phyloP scores from a whole-genome alignment of 2,113 vertebrate genomes.

The Gymnogyps californianus region DNA sequence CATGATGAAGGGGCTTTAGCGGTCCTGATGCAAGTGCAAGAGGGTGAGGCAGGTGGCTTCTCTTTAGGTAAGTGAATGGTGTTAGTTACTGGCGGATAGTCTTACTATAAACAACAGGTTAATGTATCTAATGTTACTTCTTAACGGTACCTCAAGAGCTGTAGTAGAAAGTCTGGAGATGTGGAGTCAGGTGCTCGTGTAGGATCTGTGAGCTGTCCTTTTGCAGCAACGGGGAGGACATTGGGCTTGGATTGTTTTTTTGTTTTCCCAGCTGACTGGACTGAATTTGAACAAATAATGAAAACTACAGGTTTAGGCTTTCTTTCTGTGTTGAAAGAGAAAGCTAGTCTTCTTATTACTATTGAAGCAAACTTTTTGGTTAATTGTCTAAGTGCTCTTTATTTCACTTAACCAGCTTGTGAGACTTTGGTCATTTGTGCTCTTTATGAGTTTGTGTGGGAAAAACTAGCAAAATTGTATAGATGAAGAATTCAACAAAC shows the following conservation, averaged over 20 bases:
- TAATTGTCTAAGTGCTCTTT: background rate
- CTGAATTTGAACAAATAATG: background rate
- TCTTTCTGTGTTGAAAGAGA: background rate
- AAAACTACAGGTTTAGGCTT: fast-evolving
- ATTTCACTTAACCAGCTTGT: background rate
- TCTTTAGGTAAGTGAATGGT: fast-evolving
- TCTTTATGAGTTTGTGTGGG: background rate
- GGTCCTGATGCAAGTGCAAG: fast-evolving
- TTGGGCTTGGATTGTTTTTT: background rate
- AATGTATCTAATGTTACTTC: fast-evolving
- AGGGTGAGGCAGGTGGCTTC: fast-evolving
- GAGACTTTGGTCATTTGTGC: background rate
- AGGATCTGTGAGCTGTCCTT: background rate
- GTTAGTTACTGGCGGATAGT: too few species aligned
- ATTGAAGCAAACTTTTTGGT: fast-evolving
- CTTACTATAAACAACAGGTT: fast-evolving
- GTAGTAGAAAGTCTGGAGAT: background rate
- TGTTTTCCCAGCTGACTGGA: background rate
- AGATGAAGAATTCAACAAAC: background rate
- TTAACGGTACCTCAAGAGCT: fast-evolving
- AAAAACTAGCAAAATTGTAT: fast-evolving
- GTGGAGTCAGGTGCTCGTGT: fast-evolving
- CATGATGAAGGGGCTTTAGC: fast-evolving
- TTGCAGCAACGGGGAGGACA: fast-evolving
- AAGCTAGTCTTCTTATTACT: background rate